Evolutionary conservation across 2,113 vertebrate species (phyloP).

Genomic region (Callipepla californica): DNA sequence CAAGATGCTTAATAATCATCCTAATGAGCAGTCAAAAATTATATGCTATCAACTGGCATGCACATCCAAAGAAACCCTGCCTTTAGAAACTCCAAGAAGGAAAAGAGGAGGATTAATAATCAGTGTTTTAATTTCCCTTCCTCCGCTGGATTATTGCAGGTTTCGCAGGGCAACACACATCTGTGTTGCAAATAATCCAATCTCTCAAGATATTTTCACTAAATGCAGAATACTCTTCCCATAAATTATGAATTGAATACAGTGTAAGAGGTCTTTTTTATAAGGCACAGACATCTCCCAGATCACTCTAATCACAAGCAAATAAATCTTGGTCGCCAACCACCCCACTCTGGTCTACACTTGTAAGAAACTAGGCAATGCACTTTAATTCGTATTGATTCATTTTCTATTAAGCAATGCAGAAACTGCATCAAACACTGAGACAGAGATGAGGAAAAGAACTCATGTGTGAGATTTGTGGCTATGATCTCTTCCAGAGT

Average conservation of each 20-base stretch:
- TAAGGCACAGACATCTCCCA: background rate
- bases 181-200: background rate
- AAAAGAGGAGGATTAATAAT: background rate
- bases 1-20: slow-evolving; percentile 60
- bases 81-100: slow-evolving; percentile 48
- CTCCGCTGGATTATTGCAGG: background rate
- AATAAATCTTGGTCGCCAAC: background rate
- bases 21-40: slow-evolving; percentile 70
- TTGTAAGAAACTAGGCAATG: background rate
- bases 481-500: background rate
- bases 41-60: slow-evolving; percentile 17
- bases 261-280: background rate
- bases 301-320: background rate
- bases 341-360: background rate
- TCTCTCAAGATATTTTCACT: background rate
- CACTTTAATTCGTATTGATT: background rate
- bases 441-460: background rate
- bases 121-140: background rate
- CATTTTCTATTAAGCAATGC: background rate
- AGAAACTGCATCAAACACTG: background rate
- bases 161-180: background rate
- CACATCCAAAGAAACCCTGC: slow-evolving; percentile 15
- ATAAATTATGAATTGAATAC: background rate
- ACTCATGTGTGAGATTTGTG: background rate
- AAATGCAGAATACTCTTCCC: background rate